These are phyloP conservation scores for Sandelia bainsii DNA, from an alignment of 2,797 vertebrate genomes.

Conservation along the genomic window DNA sequence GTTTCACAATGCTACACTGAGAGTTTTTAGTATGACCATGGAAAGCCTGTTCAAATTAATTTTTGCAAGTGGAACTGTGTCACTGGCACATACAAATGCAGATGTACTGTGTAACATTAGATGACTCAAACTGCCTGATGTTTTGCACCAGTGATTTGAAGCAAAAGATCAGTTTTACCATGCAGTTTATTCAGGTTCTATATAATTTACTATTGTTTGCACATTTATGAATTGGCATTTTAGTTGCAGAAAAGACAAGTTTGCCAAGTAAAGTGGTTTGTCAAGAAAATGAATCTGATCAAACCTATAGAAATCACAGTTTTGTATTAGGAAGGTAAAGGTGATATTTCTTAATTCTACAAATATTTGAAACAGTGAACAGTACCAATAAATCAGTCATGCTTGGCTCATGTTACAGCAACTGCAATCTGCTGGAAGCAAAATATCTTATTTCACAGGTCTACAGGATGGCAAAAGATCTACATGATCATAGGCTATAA, in stretches of 20 bases:
- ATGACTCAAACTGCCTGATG: slow-evolving; percentile 1
- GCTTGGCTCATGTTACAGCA: slow-evolving; percentile 42
- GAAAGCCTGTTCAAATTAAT: slow-evolving; percentile 7
- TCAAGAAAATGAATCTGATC: background rate
- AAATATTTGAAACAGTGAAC: slow-evolving; percentile 22
- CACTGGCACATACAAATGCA: slow-evolving; percentile 14
- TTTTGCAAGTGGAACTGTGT: background rate
- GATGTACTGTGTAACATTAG: background rate
- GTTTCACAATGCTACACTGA: slow-evolving; percentile 47
- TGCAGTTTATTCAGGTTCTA: background rate
- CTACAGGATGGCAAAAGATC: slow-evolving; percentile 42
- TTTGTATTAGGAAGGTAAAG: background rate
- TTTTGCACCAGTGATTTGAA: slow-evolving; percentile 14
- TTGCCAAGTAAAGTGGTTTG: background rate
- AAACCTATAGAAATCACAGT: background rate
- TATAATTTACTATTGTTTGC: background rate
- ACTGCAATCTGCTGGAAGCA: slow-evolving; percentile 35
- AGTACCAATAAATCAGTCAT: slow-evolving; percentile 19
- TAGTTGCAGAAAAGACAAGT: background rate
- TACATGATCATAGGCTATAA: slow-evolving; percentile 27
- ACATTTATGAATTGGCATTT: background rate
- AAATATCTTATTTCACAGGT: slow-evolving; percentile 49
- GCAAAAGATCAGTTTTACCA: slow-evolving; percentile 12
- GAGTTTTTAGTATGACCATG: slow-evolving; percentile 9
- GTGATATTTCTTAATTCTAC: slow-evolving; percentile 1